Conservation (phyloP, 2,113 vertebrate species). For the Myiagra hebetior region DNA sequence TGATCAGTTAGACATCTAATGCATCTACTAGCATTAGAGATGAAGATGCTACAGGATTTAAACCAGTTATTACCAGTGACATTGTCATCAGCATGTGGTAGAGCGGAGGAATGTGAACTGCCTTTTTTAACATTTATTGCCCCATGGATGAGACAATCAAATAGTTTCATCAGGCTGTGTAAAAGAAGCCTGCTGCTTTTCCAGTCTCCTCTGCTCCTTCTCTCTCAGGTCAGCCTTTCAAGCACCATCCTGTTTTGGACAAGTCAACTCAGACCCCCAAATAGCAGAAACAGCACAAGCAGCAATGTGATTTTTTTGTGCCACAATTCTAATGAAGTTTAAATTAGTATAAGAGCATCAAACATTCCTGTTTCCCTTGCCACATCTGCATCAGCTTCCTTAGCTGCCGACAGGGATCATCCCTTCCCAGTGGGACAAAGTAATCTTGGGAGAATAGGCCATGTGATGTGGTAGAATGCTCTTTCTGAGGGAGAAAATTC, state of each 20-base stretch:
- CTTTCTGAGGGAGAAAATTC: not conserved
- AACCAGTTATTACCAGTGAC: not conserved
- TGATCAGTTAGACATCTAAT: not conserved
- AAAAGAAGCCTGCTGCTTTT: not conserved
- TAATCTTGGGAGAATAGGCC: not conserved
- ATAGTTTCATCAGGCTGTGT: not conserved
- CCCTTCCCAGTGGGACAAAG: not conserved
- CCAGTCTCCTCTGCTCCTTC: not conserved
- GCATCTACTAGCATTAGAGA: not conserved
- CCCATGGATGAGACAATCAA: not conserved
- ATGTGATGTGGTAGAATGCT: accelerated
- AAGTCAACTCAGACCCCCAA: not conserved
- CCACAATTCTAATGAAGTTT: not conserved
- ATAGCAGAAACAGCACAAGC: not conserved
- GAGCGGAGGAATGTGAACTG: not conserved
- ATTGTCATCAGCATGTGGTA: not conserved
- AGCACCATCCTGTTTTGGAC: too few species aligned
- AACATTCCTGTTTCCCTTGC: not conserved
- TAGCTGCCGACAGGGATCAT: not conserved
- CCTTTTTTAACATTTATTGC: not conserved
- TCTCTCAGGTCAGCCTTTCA: not conserved
- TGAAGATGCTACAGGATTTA: not conserved
- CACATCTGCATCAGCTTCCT: not conserved
- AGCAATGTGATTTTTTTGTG: not conserved
- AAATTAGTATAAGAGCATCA: not conserved